Base-by-base conservation (phyloP, 64 coral and sea anemone genomes). In the Cladopsammia gracilis region DNA sequence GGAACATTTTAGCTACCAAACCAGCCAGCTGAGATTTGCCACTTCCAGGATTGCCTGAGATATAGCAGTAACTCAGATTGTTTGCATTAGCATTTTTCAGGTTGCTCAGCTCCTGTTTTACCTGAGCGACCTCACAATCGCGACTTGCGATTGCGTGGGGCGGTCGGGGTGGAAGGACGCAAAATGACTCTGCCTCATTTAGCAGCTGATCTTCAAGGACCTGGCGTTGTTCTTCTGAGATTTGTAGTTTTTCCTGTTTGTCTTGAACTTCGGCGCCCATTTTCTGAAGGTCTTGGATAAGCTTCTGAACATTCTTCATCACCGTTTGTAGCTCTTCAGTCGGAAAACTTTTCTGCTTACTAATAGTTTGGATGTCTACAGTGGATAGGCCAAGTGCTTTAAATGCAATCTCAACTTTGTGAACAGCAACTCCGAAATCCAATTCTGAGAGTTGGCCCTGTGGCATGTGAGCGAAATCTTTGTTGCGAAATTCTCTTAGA, bases 401-500 rank as follows among this genome's bases (percentile, higher is more conserved):
- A 77, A 89, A 89, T 77, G 87, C 71, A 16, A 23, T 51, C 34
- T 77, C 71, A 62, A 89, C 73, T 77, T 89, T 77, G 19, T 53
- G 15, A 64, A 89, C 44, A 44, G 58, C 25, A 48, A 50, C 52
- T 64, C 26, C 8, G 57, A 89, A 89, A 4, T 77, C 23, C 6
- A 23, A 0, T 42, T 89, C 44, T 77, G 87, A 77, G 18, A 89
- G 26, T 62, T 77, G 57, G 0, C 54, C 88, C 51, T 90, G 42
- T 50, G 75, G 58, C 58, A 51, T 79, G 60, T 90, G 88, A 54
- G 88, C 88, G 48, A 90, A 77, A 20, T 75, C 24, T 56, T 56
- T 51, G 66, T 90, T 90, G 25, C 88, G 20, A 62, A 73, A 58
- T 1, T 59, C 18, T 66, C 46, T 66, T 0, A 86, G 47, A 42